Base-by-base conservation (phyloP, 2,797 vertebrate species). In the Esox masquinongy region DNA sequence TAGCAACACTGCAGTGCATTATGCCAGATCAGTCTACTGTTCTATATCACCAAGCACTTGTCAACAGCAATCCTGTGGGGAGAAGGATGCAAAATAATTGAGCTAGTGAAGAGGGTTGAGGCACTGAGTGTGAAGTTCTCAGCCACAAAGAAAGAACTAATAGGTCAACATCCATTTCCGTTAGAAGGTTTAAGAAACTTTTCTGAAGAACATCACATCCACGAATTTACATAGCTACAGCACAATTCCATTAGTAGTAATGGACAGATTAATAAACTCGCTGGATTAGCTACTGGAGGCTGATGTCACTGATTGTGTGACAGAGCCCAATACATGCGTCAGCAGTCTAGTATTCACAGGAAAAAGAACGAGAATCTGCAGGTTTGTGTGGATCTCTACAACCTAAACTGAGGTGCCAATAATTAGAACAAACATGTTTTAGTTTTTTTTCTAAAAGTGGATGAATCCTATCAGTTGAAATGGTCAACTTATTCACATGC, bases 71-170 rank as follows among this genome's bases (percentile, higher is more conserved):
- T 74, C 39, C 31, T 74, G 56, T 39, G 76, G 2, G 70, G 56
- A 11, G 68, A 80, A 24, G 76, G 59, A 4, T 78, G 74, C 66
- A 68, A 76, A 29, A 1, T 24, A 11, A 31, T 80, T 17, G 5
- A 26, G 14, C 71, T 80, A 4, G 11, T 78, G 1, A 76, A 76
- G 70, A 81, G 47, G 2, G n/a, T 77, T 17, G 31, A 77, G 12
- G 51, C 19, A 39, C 17, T 81, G 24, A 9, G 26, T 0, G 26
- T 61, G 6, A 74, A 22, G 16, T 22, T 26, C 50, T 26, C 75
- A 47, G 47, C 75, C 5, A 75, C 74, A 15, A 84, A 77, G 36
- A 66, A 81, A 6, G 73, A 84, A 31, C 53, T 75, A 61, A 31
- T 79, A n/a, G 7, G 15, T 16, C 22, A 61, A 49, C 16, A 70